These are phyloP conservation scores for Myotis planiceps DNA, from an alignment of 2,797 vertebrate species.

Conservation along the genomic window DNA sequence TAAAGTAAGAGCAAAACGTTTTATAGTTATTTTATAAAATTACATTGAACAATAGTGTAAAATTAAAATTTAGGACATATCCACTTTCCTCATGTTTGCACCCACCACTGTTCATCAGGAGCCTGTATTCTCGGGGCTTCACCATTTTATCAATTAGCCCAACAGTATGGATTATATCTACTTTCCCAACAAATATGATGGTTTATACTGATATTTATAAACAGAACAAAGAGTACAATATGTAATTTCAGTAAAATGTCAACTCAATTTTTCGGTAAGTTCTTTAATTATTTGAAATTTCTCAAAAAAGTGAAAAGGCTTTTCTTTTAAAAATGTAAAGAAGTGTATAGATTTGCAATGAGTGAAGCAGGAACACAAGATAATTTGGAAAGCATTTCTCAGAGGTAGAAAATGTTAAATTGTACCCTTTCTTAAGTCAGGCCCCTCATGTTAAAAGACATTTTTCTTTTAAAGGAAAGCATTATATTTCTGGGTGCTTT, in stretches of 20 bases:
- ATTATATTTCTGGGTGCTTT: background rate
- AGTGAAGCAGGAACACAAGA: background rate
- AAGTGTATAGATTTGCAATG: background rate
- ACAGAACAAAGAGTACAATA: background rate
- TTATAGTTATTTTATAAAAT: background rate
- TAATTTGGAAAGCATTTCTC: constrained; percentile 46
- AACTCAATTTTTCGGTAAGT: background rate
- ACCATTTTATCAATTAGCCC: background rate
- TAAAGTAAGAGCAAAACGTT: background rate
- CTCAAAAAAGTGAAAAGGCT: background rate
- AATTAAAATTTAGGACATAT: background rate
- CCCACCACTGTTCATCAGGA: background rate
- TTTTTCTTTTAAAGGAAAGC: constrained; percentile 20
- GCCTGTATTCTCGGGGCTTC: background rate
- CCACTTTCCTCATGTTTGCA: background rate
- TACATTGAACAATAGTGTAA: background rate
- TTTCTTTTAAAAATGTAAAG: background rate
- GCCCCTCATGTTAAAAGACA: background rate
- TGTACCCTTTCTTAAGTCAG: background rate
- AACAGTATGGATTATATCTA: background rate
- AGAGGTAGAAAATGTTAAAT: constrained; percentile 6
- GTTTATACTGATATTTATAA: background rate
- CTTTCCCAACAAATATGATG: background rate
- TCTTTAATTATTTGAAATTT: background rate
- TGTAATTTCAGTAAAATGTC: background rate